Evolutionary conservation across 2,797 vertebrate species (phyloP).

Genomic region (Gymnoscopelus braueri): DNA sequence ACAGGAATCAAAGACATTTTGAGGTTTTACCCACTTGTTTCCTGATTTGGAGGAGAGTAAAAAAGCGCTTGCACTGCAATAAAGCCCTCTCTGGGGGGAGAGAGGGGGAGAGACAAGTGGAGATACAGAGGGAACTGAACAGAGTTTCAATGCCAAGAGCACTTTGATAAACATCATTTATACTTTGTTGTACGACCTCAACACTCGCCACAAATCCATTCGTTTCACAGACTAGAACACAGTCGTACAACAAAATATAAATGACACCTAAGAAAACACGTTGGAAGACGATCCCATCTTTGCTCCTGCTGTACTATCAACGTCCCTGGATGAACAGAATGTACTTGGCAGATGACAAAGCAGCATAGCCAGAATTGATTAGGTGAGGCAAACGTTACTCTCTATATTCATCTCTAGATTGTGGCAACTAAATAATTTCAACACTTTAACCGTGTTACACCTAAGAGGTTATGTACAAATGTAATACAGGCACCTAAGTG

Average conservation of each 20-base stretch:
- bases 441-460: too few relatives aligned
- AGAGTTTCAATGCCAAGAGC: slow-evolving; percentile 42
- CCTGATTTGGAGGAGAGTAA: slow-evolving; percentile 51
- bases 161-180: slow-evolving; percentile 51
- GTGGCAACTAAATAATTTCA: neutral
- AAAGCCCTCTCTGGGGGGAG: slow-evolving; percentile 67
- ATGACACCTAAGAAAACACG: neutral
- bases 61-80: slow-evolving; percentile 74
- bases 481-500: neutral
- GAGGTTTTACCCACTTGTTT: slow-evolving; percentile 56
- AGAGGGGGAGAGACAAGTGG: slow-evolving; percentile 44
- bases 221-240: neutral
- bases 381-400: slow-evolving; percentile 16
- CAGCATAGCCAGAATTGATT: slow-evolving; percentile 29
- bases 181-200: too few relatives aligned
- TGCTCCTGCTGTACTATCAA: slow-evolving; percentile 27
- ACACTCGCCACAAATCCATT: too few relatives aligned
- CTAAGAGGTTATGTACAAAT: neutral
- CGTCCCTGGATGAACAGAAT: slow-evolving; percentile 23
- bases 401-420: slow-evolving; percentile 24
- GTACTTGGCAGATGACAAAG: slow-evolving; percentile 9
- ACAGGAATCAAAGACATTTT: slow-evolving; percentile 60
- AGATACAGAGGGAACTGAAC: slow-evolving; percentile 9
- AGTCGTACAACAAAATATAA: neutral
- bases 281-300: slow-evolving; percentile 25